Base-by-base conservation (phyloP, 1,140 invertebrate species). In the Cyclargus thomasi region DNA sequence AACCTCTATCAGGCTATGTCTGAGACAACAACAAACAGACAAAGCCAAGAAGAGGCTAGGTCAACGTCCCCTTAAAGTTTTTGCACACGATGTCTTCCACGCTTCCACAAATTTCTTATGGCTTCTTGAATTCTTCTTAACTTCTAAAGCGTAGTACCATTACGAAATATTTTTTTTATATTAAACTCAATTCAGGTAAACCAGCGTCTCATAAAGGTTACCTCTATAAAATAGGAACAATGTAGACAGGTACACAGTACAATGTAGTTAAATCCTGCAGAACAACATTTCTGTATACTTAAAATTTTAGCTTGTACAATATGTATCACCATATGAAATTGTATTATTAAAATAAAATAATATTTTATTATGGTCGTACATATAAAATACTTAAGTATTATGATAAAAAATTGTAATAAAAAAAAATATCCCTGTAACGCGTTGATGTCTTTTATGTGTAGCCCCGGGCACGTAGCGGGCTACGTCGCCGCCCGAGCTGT, bases 1-100 rank as follows among this genome's bases (percentile, higher is more conserved):
- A 90, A 90, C 87, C 87, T 90, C 87, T 90, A 87, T 85, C 85
- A 90, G 87, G 87, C 87, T 90, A 90, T 90, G 87, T 90, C 87
- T 90, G 87, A 90, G 74, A 76, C 66, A 78, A 80, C 67, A 65
- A 62, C 63, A 71, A 77, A 90, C 87, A 90, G 87, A 90, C 87
- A 90, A 90, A 90, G 87, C 87, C 87, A 87, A 90, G 87, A 86
- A 90, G 87, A 90, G 87, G 87, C 87, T 90, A 90, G 85, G 87
- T 90, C 85, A 84, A 82, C 66, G 73, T 82, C 80, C 83, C 80
- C 18, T 66, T 11, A 18, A 14, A 6, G 7, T 36, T 67, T 39
- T 64, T 57, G 65, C 53, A 53, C 36, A 29, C 64, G 65, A n/a
- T 20, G 66, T 66, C 57, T 63, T 57, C 53, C 65, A 67, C 47